Evolutionary conservation across 2,113 vertebrate species (phyloP).

Genomic region (Micromys minutus): DNA sequence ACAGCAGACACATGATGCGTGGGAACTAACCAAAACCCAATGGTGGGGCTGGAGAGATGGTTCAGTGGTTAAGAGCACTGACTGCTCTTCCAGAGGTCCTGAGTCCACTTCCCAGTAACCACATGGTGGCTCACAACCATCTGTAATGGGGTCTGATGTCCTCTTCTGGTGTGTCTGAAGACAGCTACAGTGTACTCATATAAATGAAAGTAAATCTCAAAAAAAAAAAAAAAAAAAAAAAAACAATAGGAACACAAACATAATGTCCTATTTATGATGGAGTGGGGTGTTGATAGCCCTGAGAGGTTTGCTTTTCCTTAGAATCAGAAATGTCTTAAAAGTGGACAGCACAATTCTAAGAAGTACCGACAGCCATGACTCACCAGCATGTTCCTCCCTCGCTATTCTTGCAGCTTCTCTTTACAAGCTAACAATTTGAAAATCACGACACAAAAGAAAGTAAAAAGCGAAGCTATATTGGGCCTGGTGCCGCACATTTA

Average conservation of each 20-base stretch:
- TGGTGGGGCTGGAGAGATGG: too few relatives aligned
- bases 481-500: background rate
- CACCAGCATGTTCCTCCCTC: background rate
- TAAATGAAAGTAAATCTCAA: too few relatives aligned
- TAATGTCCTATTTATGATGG: too few relatives aligned
- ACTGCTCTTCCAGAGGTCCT: too few relatives aligned
- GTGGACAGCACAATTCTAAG: background rate
- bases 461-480: background rate
- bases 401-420: accelerated
- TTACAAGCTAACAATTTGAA: background rate
- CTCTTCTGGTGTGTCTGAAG: too few relatives aligned
- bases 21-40: background rate
- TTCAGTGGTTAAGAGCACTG: too few relatives aligned
- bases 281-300: accelerated
- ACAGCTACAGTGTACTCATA: too few relatives aligned
- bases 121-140: too few relatives aligned
- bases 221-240: too few relatives aligned
- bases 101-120: too few relatives aligned
- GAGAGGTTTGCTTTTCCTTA: background rate
- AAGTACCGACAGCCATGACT: background rate
- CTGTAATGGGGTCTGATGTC: too few relatives aligned
- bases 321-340: background rate
- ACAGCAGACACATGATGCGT: background rate
- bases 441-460: background rate
- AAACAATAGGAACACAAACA: background rate